Conservation (phyloP, 1,140 invertebrate species). For the Eufriesea mexicana region DNA sequence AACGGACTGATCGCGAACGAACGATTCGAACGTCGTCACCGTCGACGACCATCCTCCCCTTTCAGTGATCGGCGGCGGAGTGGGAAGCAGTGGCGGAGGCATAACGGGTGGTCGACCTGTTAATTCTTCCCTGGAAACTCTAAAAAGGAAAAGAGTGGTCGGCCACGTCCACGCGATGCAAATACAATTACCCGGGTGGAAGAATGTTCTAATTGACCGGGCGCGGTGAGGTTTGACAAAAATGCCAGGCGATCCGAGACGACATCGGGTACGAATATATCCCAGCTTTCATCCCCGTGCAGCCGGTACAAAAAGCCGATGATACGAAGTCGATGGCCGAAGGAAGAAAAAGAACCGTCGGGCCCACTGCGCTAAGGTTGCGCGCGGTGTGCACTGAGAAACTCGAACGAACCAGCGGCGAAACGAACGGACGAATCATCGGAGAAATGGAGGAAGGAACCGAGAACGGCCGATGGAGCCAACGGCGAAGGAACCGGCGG, state of each 20-base stretch:
- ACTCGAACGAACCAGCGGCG: not conserved
- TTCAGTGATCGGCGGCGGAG: no score
- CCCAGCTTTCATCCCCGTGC: conserved; percentile 45
- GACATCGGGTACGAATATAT: conserved; percentile 59
- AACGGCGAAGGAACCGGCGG: not conserved
- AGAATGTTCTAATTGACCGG: conserved; percentile 45
- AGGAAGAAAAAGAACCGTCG: conserved; percentile 55
- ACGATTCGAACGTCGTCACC: not conserved
- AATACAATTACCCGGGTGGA: conserved; percentile 28
- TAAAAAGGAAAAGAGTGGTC: not conserved
- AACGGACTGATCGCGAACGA: conserved; percentile 8
- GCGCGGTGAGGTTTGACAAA: conserved; percentile 22
- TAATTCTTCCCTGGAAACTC: conserved; percentile 14
- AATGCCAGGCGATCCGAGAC: conserved; percentile 47
- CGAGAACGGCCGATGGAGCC: no score
- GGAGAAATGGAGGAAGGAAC: no score
- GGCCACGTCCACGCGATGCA: not conserved
- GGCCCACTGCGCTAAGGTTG: not conserved
- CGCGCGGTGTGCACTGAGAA: not conserved
- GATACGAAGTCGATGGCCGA: conserved; percentile 59
- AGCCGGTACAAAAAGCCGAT: conserved; percentile 60
- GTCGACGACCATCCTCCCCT: no score
- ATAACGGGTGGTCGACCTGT: not conserved
- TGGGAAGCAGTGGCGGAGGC: no score
- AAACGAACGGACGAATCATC: no score